These are phyloP conservation scores for Olivierus martensii DNA, from an alignment of 1,140 invertebrate genomes.

Conservation along the genomic window DNA sequence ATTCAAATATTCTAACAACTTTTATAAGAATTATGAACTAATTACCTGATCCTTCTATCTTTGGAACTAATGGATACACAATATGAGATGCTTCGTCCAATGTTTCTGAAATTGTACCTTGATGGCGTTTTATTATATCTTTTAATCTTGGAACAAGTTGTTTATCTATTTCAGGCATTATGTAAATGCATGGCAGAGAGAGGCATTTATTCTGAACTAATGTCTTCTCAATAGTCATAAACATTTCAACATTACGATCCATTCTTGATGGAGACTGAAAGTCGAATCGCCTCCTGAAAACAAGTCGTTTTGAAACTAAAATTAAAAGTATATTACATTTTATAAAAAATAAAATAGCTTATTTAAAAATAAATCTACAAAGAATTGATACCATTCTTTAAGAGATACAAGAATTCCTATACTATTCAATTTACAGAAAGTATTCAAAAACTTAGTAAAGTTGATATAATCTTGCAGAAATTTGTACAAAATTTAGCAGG, in stretches of 20 bases:
- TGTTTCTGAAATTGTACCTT: conserved; percentile 61
- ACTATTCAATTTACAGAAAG: too few species aligned
- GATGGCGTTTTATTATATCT: conserved; percentile 75
- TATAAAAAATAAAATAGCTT: too few species aligned
- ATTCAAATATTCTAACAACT: too few species aligned
- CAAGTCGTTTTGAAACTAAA: not conserved
- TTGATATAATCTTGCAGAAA: too few species aligned
- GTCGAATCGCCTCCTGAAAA: conserved; percentile 30
- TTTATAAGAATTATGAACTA: too few species aligned
- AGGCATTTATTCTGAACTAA: conserved; percentile 67
- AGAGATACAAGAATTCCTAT: too few species aligned
- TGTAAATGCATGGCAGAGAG: conserved; percentile 59
- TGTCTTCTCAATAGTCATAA: conserved; percentile 77
- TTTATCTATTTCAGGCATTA: conserved; percentile 77
- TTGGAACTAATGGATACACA: conserved; percentile 51
- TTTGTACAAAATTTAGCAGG: too few species aligned
- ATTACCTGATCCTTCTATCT: conserved; percentile 32
- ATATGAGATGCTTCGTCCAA: conserved; percentile 84
- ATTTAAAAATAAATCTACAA: too few species aligned
- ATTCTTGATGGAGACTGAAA: conserved; percentile 71
- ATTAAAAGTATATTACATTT: too few species aligned
- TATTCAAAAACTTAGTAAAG: too few species aligned
- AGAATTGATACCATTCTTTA: too few species aligned
- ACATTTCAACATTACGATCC: conserved; percentile 87
- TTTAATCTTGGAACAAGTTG: conserved; percentile 56